Base-by-base conservation (phyloP, 2,113 vertebrate genomes). In the Dinomys branickii region DNA sequence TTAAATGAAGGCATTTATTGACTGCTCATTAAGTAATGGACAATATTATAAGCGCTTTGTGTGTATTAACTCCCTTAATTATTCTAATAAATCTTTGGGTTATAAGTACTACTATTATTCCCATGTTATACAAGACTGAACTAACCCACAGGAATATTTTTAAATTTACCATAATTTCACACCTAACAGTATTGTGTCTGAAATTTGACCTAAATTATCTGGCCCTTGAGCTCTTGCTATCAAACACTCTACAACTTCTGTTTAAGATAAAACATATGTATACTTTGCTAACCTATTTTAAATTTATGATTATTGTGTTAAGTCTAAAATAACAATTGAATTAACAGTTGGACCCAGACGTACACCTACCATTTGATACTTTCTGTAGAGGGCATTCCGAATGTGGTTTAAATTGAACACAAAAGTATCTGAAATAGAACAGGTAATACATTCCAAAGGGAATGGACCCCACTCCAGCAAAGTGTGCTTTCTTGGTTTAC, bases 391-490 rank as follows among this genome's bases (percentile, higher is more conserved):
- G 10, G 56, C 80, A 13, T 78, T 92, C 35, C 81, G 92, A 86
- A 71, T 17, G 20, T 69, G 41, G 80, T 80, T 69, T 95, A 63
- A 88, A 95, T 35, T 82, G 63, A 78, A 12, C 38, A 83, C 28
- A 83, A 90, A 84, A 83, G 24, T 75, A 30, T 28, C 89, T 91
- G n/a, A 88, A 92, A 75, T 83, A 71, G 11, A 83, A 95, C 14
- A 84, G 35, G 7, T 63, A 56, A 63, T 10, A 56, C 20, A 90
- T 38, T 80, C 26, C 56, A 41, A 93, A 81, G 67, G 3, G 12
- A 86, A 67, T 56, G n/a, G 50, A 84, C 6, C 47, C 6, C 24
- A 38, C 22, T 85, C 4, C 90, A 93, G 30, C 22, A 92, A 94
- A 22, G 3, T 59, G 13, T 44, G 3, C 9, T 87, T 90, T 65